Conservation (phyloP, 2,113 vertebrate species). For the Gambusia affinis region DNA sequence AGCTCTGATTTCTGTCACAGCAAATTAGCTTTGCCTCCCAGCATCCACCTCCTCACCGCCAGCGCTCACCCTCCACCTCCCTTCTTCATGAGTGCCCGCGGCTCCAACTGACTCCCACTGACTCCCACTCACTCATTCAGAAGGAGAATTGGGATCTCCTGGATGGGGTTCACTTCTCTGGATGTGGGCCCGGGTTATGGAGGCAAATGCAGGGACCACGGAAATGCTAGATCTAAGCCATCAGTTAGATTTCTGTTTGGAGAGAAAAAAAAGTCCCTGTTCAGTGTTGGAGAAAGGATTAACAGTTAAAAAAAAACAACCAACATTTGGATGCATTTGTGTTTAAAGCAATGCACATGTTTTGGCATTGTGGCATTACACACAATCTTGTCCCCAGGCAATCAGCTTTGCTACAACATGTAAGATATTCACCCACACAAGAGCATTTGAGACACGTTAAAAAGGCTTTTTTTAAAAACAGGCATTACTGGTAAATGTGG, state of each 20-base stretch:
- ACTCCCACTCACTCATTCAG: slow-evolving; percentile 51
- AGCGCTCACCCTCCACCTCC: slow-evolving; percentile 26
- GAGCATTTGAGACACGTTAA: slow-evolving; percentile 55
- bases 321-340: slow-evolving; percentile 32
- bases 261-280: background rate
- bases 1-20: slow-evolving; percentile 80
- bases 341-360: slow-evolving; percentile 35
- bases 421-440: slow-evolving; percentile 60
- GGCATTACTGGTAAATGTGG: slow-evolving; percentile 43
- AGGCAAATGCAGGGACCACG: slow-evolving; percentile 26
- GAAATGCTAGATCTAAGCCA: slow-evolving; percentile 12
- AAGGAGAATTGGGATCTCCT: slow-evolving; percentile 8
- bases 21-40: slow-evolving; percentile 75
- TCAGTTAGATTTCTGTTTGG: background rate
- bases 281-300: slow-evolving; percentile 34
- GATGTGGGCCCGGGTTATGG: slow-evolving; percentile 24
- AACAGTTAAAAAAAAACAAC: slow-evolving; percentile 17
- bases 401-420: slow-evolving; percentile 63
- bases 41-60: slow-evolving; percentile 58
- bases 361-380: slow-evolving; percentile 43
- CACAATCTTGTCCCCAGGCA: slow-evolving; percentile 69
- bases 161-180: slow-evolving; percentile 27
- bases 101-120: slow-evolving; percentile 68
- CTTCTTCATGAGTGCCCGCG: slow-evolving; percentile 49
- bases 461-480: slow-evolving; percentile 38